Conservation (phyloP, 2,797 vertebrate species). For the Neopelma chrysocephalum region DNA sequence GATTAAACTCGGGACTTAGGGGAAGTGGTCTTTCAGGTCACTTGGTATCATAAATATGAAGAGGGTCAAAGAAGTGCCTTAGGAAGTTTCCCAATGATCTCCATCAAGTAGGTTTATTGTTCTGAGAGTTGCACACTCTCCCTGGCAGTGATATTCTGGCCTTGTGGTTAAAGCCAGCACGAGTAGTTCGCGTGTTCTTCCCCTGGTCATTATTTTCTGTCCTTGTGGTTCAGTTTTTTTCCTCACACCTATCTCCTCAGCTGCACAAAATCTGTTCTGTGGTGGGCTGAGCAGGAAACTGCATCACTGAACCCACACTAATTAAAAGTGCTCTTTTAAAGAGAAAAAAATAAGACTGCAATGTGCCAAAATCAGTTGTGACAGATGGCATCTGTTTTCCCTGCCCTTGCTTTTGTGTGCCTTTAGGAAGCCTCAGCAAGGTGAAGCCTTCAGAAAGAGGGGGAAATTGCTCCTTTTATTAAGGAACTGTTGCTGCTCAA, state of each 20-base stretch:
- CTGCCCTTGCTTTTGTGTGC: not conserved
- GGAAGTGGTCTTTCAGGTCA: not conserved
- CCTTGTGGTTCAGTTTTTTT: not conserved
- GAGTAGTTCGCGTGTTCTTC: fast-evolving
- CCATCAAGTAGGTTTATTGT: not conserved
- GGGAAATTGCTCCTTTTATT: not conserved
- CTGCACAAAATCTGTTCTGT: not conserved
- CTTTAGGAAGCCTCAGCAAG: not conserved
- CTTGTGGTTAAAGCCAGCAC: not conserved
- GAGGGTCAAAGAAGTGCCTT: not conserved
- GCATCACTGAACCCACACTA: not conserved
- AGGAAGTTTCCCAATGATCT: not conserved
- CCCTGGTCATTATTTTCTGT: not conserved
- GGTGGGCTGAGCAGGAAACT: not conserved
- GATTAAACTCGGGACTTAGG: not conserved
- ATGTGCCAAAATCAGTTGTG: not conserved
- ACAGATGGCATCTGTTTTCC: conserved; percentile 23
- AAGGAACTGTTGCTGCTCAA: not conserved
- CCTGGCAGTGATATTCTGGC: not conserved
- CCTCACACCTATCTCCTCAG: not conserved
- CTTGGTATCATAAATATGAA: not conserved
- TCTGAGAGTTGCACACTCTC: not conserved
- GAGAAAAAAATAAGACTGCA: not conserved
- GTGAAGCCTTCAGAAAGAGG: not conserved
- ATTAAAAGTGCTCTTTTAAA: not conserved